These are phyloP conservation scores for Nomada fabriciana DNA, from an alignment of 2,888 invertebrate genomes.

Conservation along the genomic window DNA sequence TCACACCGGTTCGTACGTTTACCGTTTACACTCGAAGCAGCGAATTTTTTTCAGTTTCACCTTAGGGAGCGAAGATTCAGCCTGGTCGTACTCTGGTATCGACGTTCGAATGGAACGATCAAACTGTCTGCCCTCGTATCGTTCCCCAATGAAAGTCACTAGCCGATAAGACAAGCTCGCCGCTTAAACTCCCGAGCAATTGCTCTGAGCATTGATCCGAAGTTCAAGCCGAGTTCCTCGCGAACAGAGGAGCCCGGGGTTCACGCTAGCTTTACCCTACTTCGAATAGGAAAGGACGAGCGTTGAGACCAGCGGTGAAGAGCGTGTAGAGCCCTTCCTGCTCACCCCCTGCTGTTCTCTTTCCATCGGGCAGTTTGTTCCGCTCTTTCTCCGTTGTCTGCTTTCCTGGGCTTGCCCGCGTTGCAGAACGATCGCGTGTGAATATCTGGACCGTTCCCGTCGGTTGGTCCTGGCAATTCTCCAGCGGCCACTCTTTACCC, in stretches of 20 bases:
- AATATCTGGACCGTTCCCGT: constrained; percentile 70
- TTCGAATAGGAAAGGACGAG: constrained; percentile 24
- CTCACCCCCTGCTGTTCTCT: background rate
- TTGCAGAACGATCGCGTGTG: constrained; percentile 70
- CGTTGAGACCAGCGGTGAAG: background rate
- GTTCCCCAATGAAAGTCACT: constrained; percentile 64
- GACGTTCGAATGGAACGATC: constrained; percentile 55
- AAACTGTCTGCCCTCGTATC: constrained; percentile 49
- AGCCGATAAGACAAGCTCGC: constrained; percentile 66
- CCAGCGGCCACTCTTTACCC: constrained; percentile 54
- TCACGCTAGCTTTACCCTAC: constrained; percentile 66
- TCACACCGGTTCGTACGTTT: background rate
- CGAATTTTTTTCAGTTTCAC: background rate
- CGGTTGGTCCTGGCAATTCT: constrained; percentile 68
- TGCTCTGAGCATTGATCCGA: constrained; percentile 69
- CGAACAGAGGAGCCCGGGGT: constrained; percentile 60
- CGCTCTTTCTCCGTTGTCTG: background rate
- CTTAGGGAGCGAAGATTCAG: background rate
- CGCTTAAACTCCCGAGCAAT: constrained; percentile 68
- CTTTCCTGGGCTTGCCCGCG: constrained; percentile 20
- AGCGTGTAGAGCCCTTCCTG: constrained; percentile 16
- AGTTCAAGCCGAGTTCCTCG: constrained; percentile 68
- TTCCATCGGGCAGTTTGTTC: background rate
- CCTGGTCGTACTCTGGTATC: background rate
- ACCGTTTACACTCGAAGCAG: background rate